Evolutionary conservation across 2,113 vertebrate species (phyloP).

Genomic region (Brachyistius frenatus): DNA sequence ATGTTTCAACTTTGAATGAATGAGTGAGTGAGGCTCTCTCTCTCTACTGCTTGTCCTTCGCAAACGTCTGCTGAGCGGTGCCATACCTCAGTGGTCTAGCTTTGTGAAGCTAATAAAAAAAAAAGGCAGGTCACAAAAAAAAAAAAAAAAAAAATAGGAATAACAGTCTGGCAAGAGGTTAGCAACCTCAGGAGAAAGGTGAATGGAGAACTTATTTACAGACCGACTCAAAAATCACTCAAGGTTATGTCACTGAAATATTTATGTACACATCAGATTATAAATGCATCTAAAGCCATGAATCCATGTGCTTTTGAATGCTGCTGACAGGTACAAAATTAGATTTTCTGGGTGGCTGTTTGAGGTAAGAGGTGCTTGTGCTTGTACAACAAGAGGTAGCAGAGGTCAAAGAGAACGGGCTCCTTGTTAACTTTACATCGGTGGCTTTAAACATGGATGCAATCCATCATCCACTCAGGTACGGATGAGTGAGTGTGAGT

Average conservation of each 20-base stretch:
- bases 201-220: constrained; percentile 35
- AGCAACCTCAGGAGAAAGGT: constrained; percentile 20
- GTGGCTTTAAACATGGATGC: constrained; percentile 38
- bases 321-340: constrained; percentile 55
- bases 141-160: constrained; percentile 32
- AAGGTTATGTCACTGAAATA: constrained; percentile 37
- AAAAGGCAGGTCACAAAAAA: constrained; percentile 32
- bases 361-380: constrained; percentile 51
- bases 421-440: constrained; percentile 26
- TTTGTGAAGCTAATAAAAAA: constrained; percentile 66
- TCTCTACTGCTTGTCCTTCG: neutral
- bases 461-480: constrained; percentile 55
- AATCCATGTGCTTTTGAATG: constrained; percentile 17
- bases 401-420: constrained; percentile 48
- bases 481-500: constrained; percentile 29
- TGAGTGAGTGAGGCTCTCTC: constrained; percentile 9
- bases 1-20: constrained; percentile 9
- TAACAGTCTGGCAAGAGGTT: constrained; percentile 27
- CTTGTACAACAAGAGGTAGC: constrained; percentile 33
- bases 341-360: constrained; percentile 52
- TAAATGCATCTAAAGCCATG: constrained; percentile 31
- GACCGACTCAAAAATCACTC: constrained; percentile 29
- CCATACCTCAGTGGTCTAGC: constrained; percentile 40
- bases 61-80: constrained; percentile 31
- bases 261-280: constrained; percentile 43